Evolutionary conservation across 1,140 invertebrate species (phyloP).

Genomic region (Oryctes rhinoceros): DNA sequence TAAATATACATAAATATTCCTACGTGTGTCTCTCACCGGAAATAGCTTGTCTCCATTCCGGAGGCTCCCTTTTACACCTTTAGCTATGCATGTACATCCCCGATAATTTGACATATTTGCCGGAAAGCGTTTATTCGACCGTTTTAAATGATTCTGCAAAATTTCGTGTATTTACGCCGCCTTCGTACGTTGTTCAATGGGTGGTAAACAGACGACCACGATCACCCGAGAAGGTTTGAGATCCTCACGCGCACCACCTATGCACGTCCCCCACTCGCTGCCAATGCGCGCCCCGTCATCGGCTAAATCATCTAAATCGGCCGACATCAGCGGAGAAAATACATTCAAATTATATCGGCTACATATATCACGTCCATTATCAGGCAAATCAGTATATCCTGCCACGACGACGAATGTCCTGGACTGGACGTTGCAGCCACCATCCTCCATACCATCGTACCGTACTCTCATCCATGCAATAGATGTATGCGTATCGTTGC

Average conservation of each 20-base stretch:
- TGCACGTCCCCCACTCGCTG: no score
- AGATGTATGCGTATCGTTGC: not conserved
- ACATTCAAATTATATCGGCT: slow-evolving; percentile 41
- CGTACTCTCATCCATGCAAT: not conserved
- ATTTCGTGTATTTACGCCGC: no score
- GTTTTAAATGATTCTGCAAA: no score
- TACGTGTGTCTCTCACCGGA: no score
- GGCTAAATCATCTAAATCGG: not conserved
- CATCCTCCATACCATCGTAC: not conserved
- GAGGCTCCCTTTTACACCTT: no score
- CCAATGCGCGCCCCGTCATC: not conserved
- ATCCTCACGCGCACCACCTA: not conserved
- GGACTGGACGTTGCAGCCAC: slow-evolving; percentile 24
- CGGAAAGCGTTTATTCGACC: no score
- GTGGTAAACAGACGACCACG: no score
- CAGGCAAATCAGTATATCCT: slow-evolving; percentile 40
- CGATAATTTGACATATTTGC: no score
- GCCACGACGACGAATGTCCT: slow-evolving; percentile 37
- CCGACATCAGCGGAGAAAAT: slow-evolving; percentile 26
- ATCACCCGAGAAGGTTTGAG: not conserved
- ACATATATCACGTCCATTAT: slow-evolving; percentile 42
- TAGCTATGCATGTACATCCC: no score
- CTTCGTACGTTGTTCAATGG: no score
- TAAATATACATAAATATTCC: no score
- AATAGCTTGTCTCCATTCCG: no score